Percentiles rank a stretch among this genome's conserved stretches.
Evolutionary conservation across 2,888 invertebrate genomes (phyloP).

Genomic region (Drosophila helvetica): DNA sequence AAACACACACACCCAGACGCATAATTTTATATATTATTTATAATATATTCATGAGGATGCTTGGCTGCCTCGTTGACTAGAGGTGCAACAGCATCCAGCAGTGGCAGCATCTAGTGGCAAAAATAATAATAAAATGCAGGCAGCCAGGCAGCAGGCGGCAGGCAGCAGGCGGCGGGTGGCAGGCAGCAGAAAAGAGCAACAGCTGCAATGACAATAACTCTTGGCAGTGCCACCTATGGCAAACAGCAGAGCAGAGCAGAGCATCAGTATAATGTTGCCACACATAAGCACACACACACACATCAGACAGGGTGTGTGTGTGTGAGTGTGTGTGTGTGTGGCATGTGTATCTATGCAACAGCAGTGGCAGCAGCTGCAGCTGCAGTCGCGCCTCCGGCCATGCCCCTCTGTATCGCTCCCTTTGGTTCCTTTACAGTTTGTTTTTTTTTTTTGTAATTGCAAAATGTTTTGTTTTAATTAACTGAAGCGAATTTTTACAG

Average conservation of each 20-base stretch:
- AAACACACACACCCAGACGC: not conserved
- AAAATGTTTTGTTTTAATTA: conserved; percentile 82
- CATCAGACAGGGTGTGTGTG: conserved; percentile 8
- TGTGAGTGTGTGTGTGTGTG: conserved; percentile 6
- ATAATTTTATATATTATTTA: conserved; percentile 53
- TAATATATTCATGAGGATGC: conserved; percentile 69
- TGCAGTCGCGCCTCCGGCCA: conserved; percentile 37
- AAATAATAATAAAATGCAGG: conserved; percentile 50
- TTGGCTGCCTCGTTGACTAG: conserved; percentile 61
- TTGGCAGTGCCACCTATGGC: conserved; percentile 57
- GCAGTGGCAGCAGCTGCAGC: conserved; percentile 27
- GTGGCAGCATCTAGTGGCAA: conserved; percentile 57
- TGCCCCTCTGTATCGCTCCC: not conserved
- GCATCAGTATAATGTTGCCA: not conserved
- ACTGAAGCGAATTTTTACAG: conserved; percentile 68
- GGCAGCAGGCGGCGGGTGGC: too few species aligned
- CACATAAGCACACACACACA: conserved; percentile 3
- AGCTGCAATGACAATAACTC: conserved; percentile 77
- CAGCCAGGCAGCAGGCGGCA: too few species aligned
- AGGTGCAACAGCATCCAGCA: conserved; percentile 36
- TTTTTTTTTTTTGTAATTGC: conserved; percentile 63
- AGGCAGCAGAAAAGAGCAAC: conserved; percentile 58
- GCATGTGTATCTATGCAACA: conserved; percentile 30
- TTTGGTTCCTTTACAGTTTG: not conserved
- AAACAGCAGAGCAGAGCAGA: conserved; percentile 15